phyloP scores from a whole-genome alignment of 2,113 vertebrate genomes.

The Zootoca vivipara region DNA sequence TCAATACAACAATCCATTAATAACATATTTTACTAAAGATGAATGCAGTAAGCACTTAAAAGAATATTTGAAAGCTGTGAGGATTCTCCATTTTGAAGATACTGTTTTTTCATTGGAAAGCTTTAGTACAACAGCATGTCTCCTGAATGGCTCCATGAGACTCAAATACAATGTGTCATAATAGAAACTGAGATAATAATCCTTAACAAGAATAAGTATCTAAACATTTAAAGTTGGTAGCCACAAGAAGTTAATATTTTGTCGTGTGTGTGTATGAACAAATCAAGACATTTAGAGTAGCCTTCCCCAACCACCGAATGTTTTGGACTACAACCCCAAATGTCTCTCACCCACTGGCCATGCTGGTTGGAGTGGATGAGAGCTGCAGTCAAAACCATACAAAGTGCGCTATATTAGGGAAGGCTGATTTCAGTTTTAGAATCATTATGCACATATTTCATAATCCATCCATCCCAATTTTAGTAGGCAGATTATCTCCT shows the following conservation, averaged over 20 bases:
- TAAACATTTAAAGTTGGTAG: background rate
- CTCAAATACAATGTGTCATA: background rate
- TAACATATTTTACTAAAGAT: background rate
- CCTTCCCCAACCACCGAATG: too few species aligned
- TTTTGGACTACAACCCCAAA: too few species aligned
- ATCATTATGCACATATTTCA: background rate
- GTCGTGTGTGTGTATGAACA: background rate
- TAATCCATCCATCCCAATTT: background rate
- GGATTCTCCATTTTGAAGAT: background rate
- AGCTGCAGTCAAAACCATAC: too few species aligned
- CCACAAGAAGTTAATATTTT: background rate
- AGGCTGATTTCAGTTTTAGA: background rate
- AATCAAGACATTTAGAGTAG: background rate
- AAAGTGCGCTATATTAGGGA: too few species aligned
- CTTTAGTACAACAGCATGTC: background rate
- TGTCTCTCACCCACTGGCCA: too few species aligned
- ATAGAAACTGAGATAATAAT: background rate
- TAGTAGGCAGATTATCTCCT: background rate
- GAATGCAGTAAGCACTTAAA: background rate
- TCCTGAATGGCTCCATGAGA: background rate
- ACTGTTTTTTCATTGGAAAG: background rate
- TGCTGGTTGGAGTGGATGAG: too few species aligned
- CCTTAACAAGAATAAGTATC: background rate
- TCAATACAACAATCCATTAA: background rate
- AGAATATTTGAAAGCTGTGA: background rate